These are phyloP conservation scores for Lasioglossum villosulum DNA, from an alignment of 2,888 invertebrate species.

Conservation along the genomic window DNA sequence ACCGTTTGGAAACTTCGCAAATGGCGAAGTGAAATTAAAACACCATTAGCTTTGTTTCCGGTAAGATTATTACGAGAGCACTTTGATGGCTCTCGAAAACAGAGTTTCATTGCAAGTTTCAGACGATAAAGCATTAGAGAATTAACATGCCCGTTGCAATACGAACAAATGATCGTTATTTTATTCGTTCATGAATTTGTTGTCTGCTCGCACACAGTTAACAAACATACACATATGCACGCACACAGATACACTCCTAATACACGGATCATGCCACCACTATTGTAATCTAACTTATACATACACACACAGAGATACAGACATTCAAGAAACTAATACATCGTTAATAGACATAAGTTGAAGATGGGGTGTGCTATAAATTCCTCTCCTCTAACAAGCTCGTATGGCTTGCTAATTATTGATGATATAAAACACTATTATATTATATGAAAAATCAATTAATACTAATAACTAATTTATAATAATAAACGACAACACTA, in stretches of 20 bases:
- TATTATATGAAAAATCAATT: conserved; percentile 70
- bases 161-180: conserved; percentile 6
- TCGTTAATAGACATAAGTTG: conserved; percentile 30
- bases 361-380: conserved; percentile 49
- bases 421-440: conserved; percentile 66
- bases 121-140: neutral
- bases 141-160: neutral
- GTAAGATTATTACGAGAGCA: neutral
- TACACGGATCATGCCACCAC: conserved; percentile 36
- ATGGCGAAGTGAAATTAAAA: neutral
- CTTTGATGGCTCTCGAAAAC: neutral
- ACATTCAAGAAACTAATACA: conserved; percentile 3
- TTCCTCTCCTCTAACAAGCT: conserved; percentile 56
- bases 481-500: conserved; percentile 48
- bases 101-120: neutral
- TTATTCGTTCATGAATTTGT: conserved; percentile 46
- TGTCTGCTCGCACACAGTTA: conserved; percentile 54
- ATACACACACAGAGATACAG: conserved; percentile 29
- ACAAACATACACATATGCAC: neutral
- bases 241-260: conserved; percentile 21
- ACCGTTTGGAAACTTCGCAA: neutral
- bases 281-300: conserved; percentile 33
- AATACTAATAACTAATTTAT: conserved; percentile 59
- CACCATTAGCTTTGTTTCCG: neutral
- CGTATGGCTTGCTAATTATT: conserved; percentile 69